A percentile compares a stretch with the other conserved stretches of the same genome.
These are phyloP conservation scores for Notoglanidium macrostoma DNA, from an alignment of 2,797 vertebrate genomes.

Conservation along the genomic window DNA sequence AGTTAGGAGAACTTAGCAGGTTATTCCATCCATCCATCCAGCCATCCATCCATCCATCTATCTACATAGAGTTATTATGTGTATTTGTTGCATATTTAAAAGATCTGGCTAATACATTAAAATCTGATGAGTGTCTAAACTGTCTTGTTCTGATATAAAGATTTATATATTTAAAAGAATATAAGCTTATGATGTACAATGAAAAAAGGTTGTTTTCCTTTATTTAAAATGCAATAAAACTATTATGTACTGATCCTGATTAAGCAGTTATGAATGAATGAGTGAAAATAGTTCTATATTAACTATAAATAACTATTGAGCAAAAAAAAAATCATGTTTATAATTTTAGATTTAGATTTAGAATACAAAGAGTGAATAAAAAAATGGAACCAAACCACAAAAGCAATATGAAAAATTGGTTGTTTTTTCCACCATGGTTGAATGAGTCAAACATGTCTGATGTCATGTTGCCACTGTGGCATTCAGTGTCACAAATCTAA, in stretches of 20 bases:
- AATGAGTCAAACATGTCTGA: conserved; percentile 7
- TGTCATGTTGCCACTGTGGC: neutral
- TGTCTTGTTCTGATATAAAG: neutral
- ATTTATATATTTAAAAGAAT: neutral
- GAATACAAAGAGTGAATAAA: neutral
- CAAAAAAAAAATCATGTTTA: neutral
- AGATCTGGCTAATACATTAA: neutral
- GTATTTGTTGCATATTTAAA: neutral
- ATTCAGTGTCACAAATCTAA: neutral
- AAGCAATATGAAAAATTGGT: neutral
- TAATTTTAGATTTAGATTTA: neutral
- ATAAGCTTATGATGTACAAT: neutral
- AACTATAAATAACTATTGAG: neutral
- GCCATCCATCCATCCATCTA: neutral
- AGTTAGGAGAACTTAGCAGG: no score
- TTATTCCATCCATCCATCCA: neutral
- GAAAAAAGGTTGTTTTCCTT: neutral
- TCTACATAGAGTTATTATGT: neutral
- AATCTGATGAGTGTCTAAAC: neutral
- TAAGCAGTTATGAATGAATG: neutral
- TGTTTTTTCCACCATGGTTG: neutral
- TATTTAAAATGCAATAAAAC: neutral
- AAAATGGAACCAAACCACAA: neutral
- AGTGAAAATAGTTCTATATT: neutral
- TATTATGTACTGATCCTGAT: neutral